These are phyloP conservation scores for Iselma pallidipennis DNA, from an alignment of 2,888 invertebrate genomes.

Conservation along the genomic window DNA sequence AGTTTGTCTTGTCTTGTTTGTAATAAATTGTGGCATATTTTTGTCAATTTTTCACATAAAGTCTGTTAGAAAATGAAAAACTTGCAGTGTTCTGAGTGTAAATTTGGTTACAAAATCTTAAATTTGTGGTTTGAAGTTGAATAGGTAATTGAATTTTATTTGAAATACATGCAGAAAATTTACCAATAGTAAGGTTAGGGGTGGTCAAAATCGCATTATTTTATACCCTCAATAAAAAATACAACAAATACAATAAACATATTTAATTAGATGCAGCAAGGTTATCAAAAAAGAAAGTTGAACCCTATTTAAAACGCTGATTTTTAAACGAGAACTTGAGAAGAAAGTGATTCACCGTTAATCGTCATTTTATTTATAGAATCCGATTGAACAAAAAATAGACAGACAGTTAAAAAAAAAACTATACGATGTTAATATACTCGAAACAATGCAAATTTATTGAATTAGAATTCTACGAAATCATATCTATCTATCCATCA, in stretches of 20 bases:
- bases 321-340: background rate
- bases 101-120: slow-evolving; percentile 35
- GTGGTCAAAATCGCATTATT: background rate
- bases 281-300: background rate
- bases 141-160: slow-evolving; percentile 28
- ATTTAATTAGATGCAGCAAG: too few species aligned
- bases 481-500: too few species aligned
- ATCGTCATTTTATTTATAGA: background rate
- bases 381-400: background rate
- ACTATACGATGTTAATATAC: too few species aligned
- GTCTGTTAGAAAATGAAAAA: slow-evolving; percentile 41
- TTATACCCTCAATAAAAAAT: background rate
- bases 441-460: too few species aligned
- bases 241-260: too few species aligned
- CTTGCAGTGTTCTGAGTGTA: slow-evolving; percentile 34
- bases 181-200: background rate
- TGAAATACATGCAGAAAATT: background rate
- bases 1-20: too few species aligned
- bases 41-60: background rate
- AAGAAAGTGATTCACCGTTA: slow-evolving; percentile 1
- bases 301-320: background rate
- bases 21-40: background rate
- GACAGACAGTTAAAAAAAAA: too few species aligned
- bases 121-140: slow-evolving; percentile 43
- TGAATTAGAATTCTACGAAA: too few species aligned